Evolutionary conservation across 2,113 vertebrate genomes (phyloP).

Genomic region (Propithecus coquereli): DNA sequence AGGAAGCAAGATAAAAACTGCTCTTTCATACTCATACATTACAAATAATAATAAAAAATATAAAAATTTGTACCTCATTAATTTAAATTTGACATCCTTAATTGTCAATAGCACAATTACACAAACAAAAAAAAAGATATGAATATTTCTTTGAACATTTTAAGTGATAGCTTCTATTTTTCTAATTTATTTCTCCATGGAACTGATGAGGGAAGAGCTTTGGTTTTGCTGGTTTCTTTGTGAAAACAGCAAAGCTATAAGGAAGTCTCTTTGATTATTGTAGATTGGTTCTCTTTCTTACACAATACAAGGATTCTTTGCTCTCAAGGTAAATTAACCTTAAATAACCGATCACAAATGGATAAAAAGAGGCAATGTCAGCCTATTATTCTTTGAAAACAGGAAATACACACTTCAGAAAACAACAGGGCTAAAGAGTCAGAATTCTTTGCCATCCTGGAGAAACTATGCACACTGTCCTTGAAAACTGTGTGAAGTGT

Average conservation of each 20-base stretch:
- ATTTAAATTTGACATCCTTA: background rate
- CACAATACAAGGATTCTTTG: background rate
- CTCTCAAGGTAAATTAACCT: slow-evolving; percentile 46
- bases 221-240: background rate
- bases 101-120: background rate
- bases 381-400: background rate
- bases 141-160: background rate
- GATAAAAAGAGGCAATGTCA: background rate
- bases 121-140: background rate
- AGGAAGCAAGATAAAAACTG: slow-evolving; percentile 19
- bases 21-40: background rate
- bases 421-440: background rate
- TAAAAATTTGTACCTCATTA: background rate
- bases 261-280: background rate
- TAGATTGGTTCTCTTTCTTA: background rate
- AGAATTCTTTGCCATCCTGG: background rate
- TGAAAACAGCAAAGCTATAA: background rate
- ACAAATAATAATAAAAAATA: background rate
- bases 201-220: background rate
- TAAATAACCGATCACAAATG: background rate
- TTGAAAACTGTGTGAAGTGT: background rate
- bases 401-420: background rate
- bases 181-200: background rate
- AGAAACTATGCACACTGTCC: background rate
- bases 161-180: background rate